Evolutionary conservation across 35 echinoderm and acorn worm genomes (phyloP).

Genomic region (Strongylocentrotus purpuratus): DNA sequence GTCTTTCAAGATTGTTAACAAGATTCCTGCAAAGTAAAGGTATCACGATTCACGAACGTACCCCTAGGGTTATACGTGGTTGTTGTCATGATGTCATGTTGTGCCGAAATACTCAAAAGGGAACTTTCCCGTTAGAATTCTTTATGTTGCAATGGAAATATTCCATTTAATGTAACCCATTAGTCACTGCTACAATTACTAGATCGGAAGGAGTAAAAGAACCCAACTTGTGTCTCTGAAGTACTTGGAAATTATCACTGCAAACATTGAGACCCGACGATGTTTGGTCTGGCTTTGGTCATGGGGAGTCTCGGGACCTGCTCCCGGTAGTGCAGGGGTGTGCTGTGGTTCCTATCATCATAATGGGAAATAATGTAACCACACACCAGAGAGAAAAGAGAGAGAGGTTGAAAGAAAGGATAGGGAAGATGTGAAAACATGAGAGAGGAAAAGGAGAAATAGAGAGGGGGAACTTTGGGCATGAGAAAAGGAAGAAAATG

Average conservation of each 20-base stretch:
- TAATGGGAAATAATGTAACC: background rate
- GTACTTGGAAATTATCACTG: background rate
- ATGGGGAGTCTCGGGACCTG: background rate
- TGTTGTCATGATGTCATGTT: background rate
- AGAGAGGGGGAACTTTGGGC: background rate
- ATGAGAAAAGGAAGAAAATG: background rate
- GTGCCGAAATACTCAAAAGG: background rate
- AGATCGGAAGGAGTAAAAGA: background rate
- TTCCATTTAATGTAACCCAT: background rate
- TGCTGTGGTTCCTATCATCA: background rate
- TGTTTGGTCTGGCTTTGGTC: background rate
- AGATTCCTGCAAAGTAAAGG: background rate
- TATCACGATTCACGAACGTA: background rate
- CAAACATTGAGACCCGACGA: background rate
- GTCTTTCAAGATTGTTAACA: background rate
- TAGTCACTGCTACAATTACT: slow-evolving; percentile 3
- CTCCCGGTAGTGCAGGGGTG: background rate
- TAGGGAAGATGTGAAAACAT: background rate
- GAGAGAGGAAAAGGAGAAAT: background rate
- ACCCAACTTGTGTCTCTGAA: background rate
- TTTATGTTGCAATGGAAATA: background rate
- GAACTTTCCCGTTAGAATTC: background rate
- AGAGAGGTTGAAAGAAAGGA: background rate
- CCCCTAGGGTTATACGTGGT: background rate
- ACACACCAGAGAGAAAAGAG: background rate